Percentiles rank a stretch among this genome's conserved stretches.
Evolutionary conservation across 2,888 invertebrate species (phyloP).

Genomic region (Hemaris fuciformis): DNA sequence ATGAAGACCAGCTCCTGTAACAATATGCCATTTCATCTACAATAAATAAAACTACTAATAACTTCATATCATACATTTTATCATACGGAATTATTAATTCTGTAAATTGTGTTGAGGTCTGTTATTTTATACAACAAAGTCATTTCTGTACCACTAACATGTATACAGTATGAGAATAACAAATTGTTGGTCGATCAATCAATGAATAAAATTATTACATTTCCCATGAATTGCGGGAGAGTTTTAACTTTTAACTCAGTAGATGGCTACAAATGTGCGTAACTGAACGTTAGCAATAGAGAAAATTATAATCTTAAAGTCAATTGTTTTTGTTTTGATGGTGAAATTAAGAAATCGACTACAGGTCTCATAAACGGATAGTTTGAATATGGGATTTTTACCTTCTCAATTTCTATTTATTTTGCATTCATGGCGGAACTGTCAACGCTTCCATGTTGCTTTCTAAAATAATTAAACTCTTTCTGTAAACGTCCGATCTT

Average conservation of each 20-base stretch:
- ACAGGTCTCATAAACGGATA: slow-evolving; percentile 20
- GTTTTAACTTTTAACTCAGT: slow-evolving; percentile 43
- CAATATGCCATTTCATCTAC: slow-evolving; percentile 19
- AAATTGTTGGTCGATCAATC: background rate
- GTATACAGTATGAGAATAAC: background rate
- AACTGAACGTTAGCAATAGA: slow-evolving; percentile 24
- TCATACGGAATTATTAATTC: too few relatives aligned
- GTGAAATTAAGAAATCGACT: slow-evolving; percentile 32
- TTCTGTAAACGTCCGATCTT: background rate
- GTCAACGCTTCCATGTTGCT: slow-evolving; percentile 83
- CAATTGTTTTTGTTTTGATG: slow-evolving; percentile 30
- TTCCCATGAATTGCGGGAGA: slow-evolving; percentile 38
- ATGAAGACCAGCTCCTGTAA: slow-evolving; percentile 67
- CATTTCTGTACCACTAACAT: background rate
- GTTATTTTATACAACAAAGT: background rate
- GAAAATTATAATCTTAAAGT: slow-evolving; percentile 20
- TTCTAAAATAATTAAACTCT: slow-evolving; percentile 54
- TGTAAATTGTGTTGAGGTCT: background rate
- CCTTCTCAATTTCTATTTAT: slow-evolving; percentile 80
- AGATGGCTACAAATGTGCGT: slow-evolving; percentile 7
- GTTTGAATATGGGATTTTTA: slow-evolving; percentile 39
- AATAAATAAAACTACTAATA: background rate
- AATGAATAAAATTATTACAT: background rate
- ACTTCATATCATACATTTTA: background rate
- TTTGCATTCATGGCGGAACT: slow-evolving; percentile 83